Evolutionary conservation across 1,140 invertebrate species (phyloP).

Genomic region (Dreissena rostriformis): DNA sequence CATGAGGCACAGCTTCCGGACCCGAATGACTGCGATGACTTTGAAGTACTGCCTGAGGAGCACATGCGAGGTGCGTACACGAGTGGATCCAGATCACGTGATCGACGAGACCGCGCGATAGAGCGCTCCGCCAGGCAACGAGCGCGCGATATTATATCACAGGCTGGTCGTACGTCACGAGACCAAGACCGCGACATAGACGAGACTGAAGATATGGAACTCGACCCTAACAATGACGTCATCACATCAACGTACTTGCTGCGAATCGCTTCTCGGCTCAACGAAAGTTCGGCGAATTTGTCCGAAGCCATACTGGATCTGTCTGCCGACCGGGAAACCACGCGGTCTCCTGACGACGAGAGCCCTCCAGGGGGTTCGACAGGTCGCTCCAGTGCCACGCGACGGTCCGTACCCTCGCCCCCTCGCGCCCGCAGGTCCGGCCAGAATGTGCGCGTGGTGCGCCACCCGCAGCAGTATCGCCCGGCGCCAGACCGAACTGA

Average conservation of each 20-base stretch:
- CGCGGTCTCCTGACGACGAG: conserved; percentile 5
- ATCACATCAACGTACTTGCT: conserved; percentile 61
- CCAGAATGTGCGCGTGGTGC: conserved; percentile 59
- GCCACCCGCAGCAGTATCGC: conserved; percentile 50
- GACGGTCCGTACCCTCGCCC: conserved; percentile 48
- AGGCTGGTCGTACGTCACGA: neutral
- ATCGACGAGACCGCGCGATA: neutral
- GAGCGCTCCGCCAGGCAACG: conserved; percentile 12
- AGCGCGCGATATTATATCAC: conserved; percentile 9
- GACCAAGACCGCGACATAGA: conserved; percentile 49
- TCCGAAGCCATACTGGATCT: conserved; percentile 60
- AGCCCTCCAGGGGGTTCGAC: conserved; percentile 11
- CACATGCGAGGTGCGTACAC: neutral
- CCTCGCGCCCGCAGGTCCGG: conserved; percentile 53
- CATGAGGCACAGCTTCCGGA: conserved; percentile 34
- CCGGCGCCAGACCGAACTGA: conserved; percentile 33
- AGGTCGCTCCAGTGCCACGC: conserved; percentile 11
- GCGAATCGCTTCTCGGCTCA: conserved; percentile 64
- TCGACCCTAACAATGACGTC: conserved; percentile 47
- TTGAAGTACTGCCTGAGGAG: conserved; percentile 9
- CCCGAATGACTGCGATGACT: conserved; percentile 48
- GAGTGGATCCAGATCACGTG: conserved; percentile 6
- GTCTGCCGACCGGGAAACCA: conserved; percentile 27
- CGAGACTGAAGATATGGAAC: conserved; percentile 52
- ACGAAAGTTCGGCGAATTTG: conserved; percentile 64